phyloP scores from a whole-genome alignment of 1,140 invertebrate species.

The Aphis craccivora region DNA sequence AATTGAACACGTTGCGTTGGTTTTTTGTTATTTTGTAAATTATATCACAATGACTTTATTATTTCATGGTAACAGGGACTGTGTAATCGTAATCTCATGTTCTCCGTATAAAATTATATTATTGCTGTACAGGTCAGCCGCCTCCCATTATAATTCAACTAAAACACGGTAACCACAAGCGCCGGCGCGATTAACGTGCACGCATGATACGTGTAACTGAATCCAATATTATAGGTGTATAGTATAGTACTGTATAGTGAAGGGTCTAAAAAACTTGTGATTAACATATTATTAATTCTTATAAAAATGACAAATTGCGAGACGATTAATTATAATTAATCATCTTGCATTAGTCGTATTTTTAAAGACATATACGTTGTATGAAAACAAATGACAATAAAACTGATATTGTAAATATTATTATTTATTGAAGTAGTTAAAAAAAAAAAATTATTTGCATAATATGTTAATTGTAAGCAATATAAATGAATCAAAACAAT shows the following conservation, averaged over 20 bases:
- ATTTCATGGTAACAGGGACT: not conserved
- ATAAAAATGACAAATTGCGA: not conserved
- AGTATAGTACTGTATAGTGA: not conserved
- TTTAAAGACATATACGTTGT: not conserved
- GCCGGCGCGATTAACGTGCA: not conserved
- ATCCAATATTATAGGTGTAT: not conserved
- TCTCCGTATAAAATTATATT: slow-evolving; percentile 23
- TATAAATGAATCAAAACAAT: not conserved
- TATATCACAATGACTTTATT: slow-evolving; percentile 35
- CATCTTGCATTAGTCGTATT: not conserved
- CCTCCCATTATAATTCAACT: slow-evolving; percentile 22
- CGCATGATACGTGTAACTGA: not conserved
- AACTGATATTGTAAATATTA: not conserved
- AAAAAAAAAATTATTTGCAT: not conserved
- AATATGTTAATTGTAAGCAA: not conserved
- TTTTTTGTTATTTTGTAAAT: slow-evolving; percentile 29
- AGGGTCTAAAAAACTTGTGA: not conserved
- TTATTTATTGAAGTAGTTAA: not conserved
- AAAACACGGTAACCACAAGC: slow-evolving; percentile 31
- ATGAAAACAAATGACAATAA: not conserved
- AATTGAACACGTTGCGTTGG: slow-evolving; percentile 33
- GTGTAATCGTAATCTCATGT: not conserved
- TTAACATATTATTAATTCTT: slow-evolving; percentile 1
- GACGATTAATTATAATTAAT: not conserved
- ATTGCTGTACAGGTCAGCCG: not conserved